Evolutionary conservation across 2,888 invertebrate genomes (phyloP), one percentile per base, ranked within the genome.

Genomic region (Apamea anceps): DNA sequence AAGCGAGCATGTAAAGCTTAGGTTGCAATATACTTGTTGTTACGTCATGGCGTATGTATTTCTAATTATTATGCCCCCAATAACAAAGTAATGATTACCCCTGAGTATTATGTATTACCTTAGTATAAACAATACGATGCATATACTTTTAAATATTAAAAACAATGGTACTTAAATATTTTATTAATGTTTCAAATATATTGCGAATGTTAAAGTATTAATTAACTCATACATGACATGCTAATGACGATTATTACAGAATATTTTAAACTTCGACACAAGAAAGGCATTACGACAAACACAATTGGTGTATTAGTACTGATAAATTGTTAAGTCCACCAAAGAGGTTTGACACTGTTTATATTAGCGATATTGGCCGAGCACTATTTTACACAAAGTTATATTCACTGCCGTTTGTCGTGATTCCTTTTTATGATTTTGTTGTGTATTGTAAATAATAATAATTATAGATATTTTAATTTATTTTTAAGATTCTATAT

Each of bases 401-500:
- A 81, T 77, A 84, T 77, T 80, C 79, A 75, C 79, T 85, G 71
- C 73, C 65, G 88, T 93, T 93, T 92, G 91, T 91, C 91, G 91
- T 92, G 90, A 90, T 93, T 91, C 90, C 93, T 93, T 90, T 90
- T 90, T 80, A 84, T 80, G 77, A 86, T 91, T 91, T 89, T 91
- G 91, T 91, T 90, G 89, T 88, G 89, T 91, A 92, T 89, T 91
- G 92, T 94, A 94, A 93, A 93, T 94, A 93, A 91, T 91, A 91
- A 89, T 90, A 92, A 90, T 91, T 85, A 90, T 91, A 90, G 90
- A 91, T 89, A 90, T 92, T 92, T 90, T 92, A 94, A 93, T 92
- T 94, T 92, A 93, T 92, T 91, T 89, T 89, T 94, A 89, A 94
- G 94, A 91, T 93, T 93, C 92, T 93, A 91, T 93, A 93, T 91